Base-by-base conservation (phyloP, 2,113 vertebrate genomes). In the Caranx ignobilis region DNA sequence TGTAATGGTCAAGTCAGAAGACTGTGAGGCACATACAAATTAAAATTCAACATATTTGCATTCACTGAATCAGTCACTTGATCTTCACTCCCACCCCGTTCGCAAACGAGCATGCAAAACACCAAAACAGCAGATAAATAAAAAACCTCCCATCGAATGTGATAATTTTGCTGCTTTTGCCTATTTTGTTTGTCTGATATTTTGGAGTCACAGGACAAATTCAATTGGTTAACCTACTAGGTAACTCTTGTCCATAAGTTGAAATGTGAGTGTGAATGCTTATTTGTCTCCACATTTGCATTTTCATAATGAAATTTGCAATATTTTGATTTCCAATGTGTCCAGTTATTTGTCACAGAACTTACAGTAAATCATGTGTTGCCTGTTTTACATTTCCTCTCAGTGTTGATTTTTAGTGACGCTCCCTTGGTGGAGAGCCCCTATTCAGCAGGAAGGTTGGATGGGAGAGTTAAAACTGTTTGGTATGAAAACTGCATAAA, bases 321-420 rank as follows among this genome's bases (percentile, higher is more conserved):
- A 32, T 67, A 37, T 54, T 32, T 31, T 43, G 8, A 8, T 43
- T 5, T 9, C 1, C 26, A 4, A 19, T 52, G 5, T 75, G 18
- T 45, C 11, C 26, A 34, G 3, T 52, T 31, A 12, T 41, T 13
- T 48, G 63, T 45, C 60, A 32, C n/a, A 16, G 11, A 7, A 34
- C 37, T 21, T 41, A 11, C 5, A 6, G 2, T 74, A 54, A 10
- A 13, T 18, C n/a, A 18, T 39, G 6, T 10, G n/a, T 31, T 54
- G 18, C 11, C 6, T 26, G 15, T 65, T 64, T 64, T 64, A 31
- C 52, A 11, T 50, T 39, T 48, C 43, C 15, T 41, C 12, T 41
- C 34, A 41, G 34, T 16, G 71, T 64, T 21, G 65, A 50, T 66
- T 69, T 50, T 68, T 41, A 43, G 3, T 56, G 76, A 82, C 50